Base-by-base conservation (phyloP, 2,113 vertebrate genomes). In the Indri indri region DNA sequence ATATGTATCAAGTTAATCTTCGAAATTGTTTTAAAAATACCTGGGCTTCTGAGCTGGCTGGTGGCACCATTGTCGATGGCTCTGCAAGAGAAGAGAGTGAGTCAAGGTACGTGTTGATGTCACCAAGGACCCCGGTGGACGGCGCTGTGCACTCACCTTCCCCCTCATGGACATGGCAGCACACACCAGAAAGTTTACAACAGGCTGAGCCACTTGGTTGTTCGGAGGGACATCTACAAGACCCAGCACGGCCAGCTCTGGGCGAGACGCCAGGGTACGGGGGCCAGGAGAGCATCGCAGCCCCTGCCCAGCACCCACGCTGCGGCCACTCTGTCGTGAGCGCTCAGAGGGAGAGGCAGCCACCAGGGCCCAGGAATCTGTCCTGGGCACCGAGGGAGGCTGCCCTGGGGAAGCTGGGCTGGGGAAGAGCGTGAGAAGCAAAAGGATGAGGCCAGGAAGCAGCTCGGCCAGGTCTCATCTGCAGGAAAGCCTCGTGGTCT, bases 1-100 rank as follows among this genome's bases (percentile, higher is more conserved):
- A 37, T 6, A 37, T 0, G 3, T 17, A 61, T 4, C 40, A 79
- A 77, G 22, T 68, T 68, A 16, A 82, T 45, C 22, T 61, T 47
- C 66, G 50, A 94, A 57, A 59, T 22, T 23, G 12, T 10, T 88
- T 74, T 12, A 27, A 47, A 63, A 68, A 13, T 98, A 98, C 98
- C 98, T 98, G 97, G 76, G 98, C 97, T 97, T 98, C 98, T 0
- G 92, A 96, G 85, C 92, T 98, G 96, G 92, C 95, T 0, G 92
- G 81, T 0, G 57, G 85, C 37, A 93, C 25, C 96, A 94, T 96
- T 0, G 80, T 97, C 1, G 90, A 34, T 1, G 96, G 73, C 18
- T 97, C 98, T 98, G 90, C 12, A 92, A 92, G 37, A 93, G 70
- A 76, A 97, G 71, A 90, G 8, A 61, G 50, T 8, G 45, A 30